These are phyloP conservation scores for Polyploca ridens DNA, from an alignment of 2,888 invertebrate genomes.

Conservation along the genomic window DNA sequence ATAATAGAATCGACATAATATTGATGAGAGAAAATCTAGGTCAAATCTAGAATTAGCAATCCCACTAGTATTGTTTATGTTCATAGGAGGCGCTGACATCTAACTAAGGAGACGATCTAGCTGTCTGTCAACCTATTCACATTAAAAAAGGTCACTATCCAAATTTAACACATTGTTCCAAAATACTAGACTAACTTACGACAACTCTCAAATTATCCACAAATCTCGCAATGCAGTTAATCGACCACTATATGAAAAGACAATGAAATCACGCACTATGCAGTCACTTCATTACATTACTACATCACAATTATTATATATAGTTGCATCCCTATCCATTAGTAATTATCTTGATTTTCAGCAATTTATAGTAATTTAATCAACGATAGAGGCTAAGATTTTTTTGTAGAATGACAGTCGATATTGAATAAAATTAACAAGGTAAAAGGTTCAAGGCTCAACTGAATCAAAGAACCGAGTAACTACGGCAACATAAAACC, in stretches of 20 bases:
- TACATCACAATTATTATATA: too few relatives aligned
- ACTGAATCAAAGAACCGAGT: background rate
- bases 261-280: background rate
- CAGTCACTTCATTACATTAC: conserved; percentile 11
- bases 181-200: too few relatives aligned
- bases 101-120: too few relatives aligned
- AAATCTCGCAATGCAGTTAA: background rate
- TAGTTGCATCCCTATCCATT: too few relatives aligned
- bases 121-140: too few relatives aligned
- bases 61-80: too few relatives aligned
- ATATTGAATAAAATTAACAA: background rate
- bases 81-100: too few relatives aligned
- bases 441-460: background rate
- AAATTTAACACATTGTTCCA: too few relatives aligned
- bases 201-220: background rate
- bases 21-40: too few relatives aligned
- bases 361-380: background rate
- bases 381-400: background rate
- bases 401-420: background rate
- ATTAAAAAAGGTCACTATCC: too few relatives aligned
- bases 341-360: background rate
- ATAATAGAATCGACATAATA: too few relatives aligned
- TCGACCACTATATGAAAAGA: background rate
- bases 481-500: background rate
- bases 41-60: too few relatives aligned